phyloP scores from a whole-genome alignment of 2,797 vertebrate genomes.

The Ctenopoma kingsleyae region DNA sequence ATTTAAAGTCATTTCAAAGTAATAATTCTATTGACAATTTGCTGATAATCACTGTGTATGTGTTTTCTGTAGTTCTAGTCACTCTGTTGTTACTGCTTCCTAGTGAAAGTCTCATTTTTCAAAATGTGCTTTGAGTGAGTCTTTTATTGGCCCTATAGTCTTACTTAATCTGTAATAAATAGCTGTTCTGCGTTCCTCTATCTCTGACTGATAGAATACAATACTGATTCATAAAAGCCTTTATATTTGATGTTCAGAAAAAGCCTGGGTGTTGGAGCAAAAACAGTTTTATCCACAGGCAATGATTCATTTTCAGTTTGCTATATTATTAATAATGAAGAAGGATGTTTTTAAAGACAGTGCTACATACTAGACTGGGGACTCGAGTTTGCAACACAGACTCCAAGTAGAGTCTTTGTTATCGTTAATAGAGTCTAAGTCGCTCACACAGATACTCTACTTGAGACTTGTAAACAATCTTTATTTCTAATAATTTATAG shows the following conservation, averaged over 20 bases:
- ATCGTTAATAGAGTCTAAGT: too few relatives aligned
- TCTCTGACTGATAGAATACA: slow-evolving; percentile 9
- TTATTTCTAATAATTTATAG: too few relatives aligned
- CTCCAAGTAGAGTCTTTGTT: too few relatives aligned
- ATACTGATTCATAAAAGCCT: slow-evolving; percentile 20
- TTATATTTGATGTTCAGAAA: slow-evolving; percentile 10
- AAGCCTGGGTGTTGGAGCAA: not conserved
- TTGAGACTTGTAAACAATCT: too few relatives aligned
- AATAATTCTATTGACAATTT: slow-evolving; percentile 42
- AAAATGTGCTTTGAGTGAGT: slow-evolving; percentile 21
- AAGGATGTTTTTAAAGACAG: not conserved
- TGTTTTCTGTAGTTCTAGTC: not conserved
- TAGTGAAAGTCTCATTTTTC: slow-evolving; percentile 23
- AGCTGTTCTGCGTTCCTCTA: slow-evolving; percentile 22
- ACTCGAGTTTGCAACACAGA: too few relatives aligned
- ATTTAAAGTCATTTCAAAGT: slow-evolving; percentile 30
- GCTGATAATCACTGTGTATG: slow-evolving; percentile 3
- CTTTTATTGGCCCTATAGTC: slow-evolving; percentile 12
- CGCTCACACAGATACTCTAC: too few relatives aligned
- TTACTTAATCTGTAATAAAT: slow-evolving; percentile 35
- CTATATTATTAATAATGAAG: not conserved
- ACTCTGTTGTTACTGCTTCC: not conserved
- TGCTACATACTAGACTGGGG: not conserved
- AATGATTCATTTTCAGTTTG: not conserved
- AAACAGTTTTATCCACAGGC: not conserved